Conservation (phyloP, 1,140 invertebrate species). For the Meloidogyne hapla region DNA sequence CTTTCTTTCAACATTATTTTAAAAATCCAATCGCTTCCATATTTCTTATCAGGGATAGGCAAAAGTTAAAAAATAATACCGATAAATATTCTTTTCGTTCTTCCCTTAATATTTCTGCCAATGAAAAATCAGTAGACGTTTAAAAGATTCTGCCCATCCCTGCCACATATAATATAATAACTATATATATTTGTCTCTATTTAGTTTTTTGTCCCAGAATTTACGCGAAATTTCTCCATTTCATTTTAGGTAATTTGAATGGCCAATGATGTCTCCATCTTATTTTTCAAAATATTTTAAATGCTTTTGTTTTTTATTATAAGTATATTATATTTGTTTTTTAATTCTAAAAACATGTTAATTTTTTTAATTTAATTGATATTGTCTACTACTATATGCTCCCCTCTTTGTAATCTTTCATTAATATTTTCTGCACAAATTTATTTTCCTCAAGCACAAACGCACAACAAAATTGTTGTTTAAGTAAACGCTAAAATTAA, state of each 20-base stretch:
- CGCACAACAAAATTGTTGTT: constrained; percentile 3
- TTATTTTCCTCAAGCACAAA: not conserved
- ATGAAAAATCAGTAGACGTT: too few relatives aligned
- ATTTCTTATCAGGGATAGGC: too few relatives aligned
- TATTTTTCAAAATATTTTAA: not conserved
- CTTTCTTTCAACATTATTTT: too few relatives aligned
- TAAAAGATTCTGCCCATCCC: not conserved
- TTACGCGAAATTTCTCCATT: not conserved
- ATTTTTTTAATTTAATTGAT: not conserved
- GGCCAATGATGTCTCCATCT: not conserved
- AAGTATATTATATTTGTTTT: not conserved
- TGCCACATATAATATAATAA: not conserved
- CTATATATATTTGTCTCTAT: not conserved
- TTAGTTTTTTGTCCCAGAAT: constrained; percentile 1
- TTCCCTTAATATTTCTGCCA: too few relatives aligned
- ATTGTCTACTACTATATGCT: not conserved
- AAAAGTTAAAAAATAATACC: too few relatives aligned
- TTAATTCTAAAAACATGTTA: not conserved
- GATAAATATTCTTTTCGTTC: too few relatives aligned
- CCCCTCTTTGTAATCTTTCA: not conserved
- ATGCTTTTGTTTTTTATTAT: not conserved
- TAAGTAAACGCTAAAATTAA: not conserved
- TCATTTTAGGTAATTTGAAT: not conserved
- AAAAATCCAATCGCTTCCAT: too few relatives aligned
- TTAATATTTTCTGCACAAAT: constrained; percentile 1